These are phyloP conservation scores for Myodes glareolus DNA, from an alignment of 2,113 vertebrate genomes.

Conservation along the genomic window DNA sequence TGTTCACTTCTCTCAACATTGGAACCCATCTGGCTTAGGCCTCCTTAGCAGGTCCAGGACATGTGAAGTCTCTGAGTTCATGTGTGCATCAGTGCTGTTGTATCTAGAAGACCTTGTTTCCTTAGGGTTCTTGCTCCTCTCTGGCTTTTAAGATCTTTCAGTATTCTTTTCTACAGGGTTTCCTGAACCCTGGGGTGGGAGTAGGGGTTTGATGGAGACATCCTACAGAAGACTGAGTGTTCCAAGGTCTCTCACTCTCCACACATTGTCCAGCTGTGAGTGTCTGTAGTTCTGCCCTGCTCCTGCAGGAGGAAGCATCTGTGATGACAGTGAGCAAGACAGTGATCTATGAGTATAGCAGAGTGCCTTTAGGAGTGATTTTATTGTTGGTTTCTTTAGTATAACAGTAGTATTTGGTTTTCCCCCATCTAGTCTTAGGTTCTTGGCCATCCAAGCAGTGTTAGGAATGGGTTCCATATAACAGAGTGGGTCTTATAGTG, in stretches of 20 bases:
- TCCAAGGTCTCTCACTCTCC: not conserved
- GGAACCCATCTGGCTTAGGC: not conserved
- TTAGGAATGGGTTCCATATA: not conserved
- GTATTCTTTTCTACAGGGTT: not conserved
- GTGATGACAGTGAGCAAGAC: not conserved
- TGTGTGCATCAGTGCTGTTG: not conserved
- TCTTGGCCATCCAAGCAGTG: not conserved
- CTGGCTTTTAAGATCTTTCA: not conserved
- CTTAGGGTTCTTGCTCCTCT: not conserved
- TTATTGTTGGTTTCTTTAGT: not conserved
- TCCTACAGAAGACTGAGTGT: too few species aligned
- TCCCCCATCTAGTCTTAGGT: not conserved
- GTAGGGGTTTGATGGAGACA: not conserved
- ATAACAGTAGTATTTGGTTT: not conserved
- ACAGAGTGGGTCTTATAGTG: not conserved
- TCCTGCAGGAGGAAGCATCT: not conserved
- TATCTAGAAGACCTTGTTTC: not conserved
- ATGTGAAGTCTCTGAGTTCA: not conserved
- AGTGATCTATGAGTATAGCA: not conserved
- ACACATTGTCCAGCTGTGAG: not conserved
- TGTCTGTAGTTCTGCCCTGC: not conserved
- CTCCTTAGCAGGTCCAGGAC: not conserved
- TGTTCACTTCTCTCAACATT: not conserved
- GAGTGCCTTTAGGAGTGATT: not conserved
- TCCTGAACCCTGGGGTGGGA: not conserved